phyloP scores from a whole-genome alignment of 2,113 vertebrate species.

The Malurus cyaneus region DNA sequence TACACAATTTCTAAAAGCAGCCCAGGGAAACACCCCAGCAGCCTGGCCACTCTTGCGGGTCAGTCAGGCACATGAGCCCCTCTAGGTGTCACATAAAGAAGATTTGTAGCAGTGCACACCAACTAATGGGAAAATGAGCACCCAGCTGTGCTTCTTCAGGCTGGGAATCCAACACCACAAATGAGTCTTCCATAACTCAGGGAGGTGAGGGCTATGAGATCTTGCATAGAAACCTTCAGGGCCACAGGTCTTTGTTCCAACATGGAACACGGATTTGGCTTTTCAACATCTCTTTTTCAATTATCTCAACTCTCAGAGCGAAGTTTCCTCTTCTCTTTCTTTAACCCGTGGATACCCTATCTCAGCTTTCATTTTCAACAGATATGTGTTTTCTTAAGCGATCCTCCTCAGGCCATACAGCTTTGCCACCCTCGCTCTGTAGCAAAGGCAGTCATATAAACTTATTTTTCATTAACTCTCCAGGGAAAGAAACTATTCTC shows the following conservation, averaged over 20 bases:
- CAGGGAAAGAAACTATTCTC: background rate
- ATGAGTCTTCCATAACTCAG: background rate
- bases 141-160: background rate
- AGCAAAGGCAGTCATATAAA: background rate
- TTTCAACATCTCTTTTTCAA: background rate
- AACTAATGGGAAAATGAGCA: background rate
- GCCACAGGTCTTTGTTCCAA: background rate
- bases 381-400: background rate
- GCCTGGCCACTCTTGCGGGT: background rate
- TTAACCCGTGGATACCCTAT: background rate
- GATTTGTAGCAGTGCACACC: background rate
- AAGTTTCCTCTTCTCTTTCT: background rate
- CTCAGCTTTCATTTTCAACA: background rate
- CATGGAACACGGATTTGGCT: accelerated
- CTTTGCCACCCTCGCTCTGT: background rate
- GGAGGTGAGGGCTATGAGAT: background rate
- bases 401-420: background rate
- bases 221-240: background rate
- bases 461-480: background rate
- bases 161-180: background rate
- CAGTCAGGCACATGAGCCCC: background rate
- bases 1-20: background rate
- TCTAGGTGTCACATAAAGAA: background rate
- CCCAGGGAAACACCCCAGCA: background rate
- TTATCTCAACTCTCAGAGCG: background rate